These are phyloP conservation scores for Chrysoperla carnea DNA, from an alignment of 1,140 invertebrate genomes.

Conservation along the genomic window DNA sequence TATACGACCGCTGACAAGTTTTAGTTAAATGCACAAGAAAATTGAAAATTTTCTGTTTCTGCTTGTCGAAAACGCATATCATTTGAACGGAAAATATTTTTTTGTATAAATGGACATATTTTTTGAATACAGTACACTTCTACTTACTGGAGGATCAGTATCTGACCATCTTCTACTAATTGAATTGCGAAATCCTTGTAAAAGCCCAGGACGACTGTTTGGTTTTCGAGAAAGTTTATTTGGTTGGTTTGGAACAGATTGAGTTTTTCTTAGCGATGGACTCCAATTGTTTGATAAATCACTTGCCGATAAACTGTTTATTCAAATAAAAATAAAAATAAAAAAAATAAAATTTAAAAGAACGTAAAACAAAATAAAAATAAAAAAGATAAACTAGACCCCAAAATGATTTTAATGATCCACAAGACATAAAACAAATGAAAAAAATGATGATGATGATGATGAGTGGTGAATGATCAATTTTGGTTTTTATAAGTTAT, in stretches of 20 bases:
- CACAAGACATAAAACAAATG: conserved; percentile 16
- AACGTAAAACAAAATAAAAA: not conserved
- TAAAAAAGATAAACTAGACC: conserved; percentile 16
- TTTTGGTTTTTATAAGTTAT: no score
- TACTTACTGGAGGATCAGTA: not conserved
- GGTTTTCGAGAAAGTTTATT: not conserved
- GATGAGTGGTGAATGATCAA: no score
- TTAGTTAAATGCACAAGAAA: no score
- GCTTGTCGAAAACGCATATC: no score
- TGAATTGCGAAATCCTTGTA: not conserved
- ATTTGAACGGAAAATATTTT: no score
- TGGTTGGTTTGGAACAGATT: not conserved
- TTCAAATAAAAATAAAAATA: not conserved
- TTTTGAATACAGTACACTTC: not conserved
- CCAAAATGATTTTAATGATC: conserved; percentile 13
- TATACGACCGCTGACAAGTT: no score
- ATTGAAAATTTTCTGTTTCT: no score
- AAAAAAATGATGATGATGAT: conserved; percentile 8
- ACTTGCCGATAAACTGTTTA: not conserved
- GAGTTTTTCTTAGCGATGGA: not conserved
- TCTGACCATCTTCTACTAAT: not conserved
- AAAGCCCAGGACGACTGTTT: not conserved
- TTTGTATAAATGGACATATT: no score
- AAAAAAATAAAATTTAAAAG: not conserved
- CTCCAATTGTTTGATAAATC: not conserved